Base-by-base conservation (phyloP, 1,140 invertebrate genomes). In the Limonius californicus region DNA sequence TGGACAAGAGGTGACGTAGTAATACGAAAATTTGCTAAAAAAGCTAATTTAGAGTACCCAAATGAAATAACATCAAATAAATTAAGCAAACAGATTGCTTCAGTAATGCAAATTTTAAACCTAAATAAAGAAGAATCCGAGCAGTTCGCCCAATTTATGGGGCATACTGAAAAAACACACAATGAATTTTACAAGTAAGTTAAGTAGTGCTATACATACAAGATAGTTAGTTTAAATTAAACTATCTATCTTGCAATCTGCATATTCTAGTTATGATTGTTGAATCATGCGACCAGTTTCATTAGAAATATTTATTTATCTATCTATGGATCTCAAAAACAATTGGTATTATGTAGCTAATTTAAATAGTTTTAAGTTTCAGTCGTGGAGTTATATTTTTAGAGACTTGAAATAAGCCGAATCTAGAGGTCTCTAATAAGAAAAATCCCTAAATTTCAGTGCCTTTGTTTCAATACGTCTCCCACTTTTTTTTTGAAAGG, bases 251-350 rank as follows among this genome's bases (percentile, higher is more conserved):
- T 39, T 39, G 35, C 4, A 32, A 6, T 11, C 8, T 39, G n/a
- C 35, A 11, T 39, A 35, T 14, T 70, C 2, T 39, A 2, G 35
- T 39, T 12, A 39, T 12, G 2, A 11, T 39, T 39, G 65, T 62
- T 60, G 68, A 55, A 35, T 72, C 50, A 64, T 70, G 9, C 54
- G n/a, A n/a, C n/a, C n/a, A n/a, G n/a, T n/a, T n/a, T n/a, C n/a
- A n/a, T n/a, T n/a, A n/a, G n/a, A n/a, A n/a, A n/a, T n/a, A n/a
- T n/a, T n/a, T n/a, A n/a, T n/a, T n/a, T n/a, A n/a, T n/a, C n/a
- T n/a, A n/a, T n/a, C n/a, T n/a, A n/a, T n/a, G n/a, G n/a, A n/a
- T n/a, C n/a, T n/a, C n/a, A n/a, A n/a, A n/a, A n/a, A n/a, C n/a
- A n/a, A n/a, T n/a, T n/a, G n/a, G n/a, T n/a, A n/a, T n/a, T n/a